Evolutionary conservation across 1,140 invertebrate genomes (phyloP), one percentile per base, ranked within the genome.

Genomic region (Sinonovacula constricta): DNA sequence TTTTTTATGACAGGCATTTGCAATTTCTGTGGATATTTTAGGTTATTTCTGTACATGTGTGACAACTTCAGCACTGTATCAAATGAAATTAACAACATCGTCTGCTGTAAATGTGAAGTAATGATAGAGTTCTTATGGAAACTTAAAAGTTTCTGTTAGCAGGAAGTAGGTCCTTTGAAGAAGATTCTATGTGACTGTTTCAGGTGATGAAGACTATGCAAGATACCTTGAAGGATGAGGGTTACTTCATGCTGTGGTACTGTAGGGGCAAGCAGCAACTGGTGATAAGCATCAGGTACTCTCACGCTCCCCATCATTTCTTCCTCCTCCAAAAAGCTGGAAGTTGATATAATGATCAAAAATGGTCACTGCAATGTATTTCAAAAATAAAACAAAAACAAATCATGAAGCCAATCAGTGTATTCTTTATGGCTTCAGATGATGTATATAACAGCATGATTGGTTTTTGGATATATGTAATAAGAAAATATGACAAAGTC

Each of bases 241-340:
- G 72, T 22, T 76, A 76, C 31, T 76, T 30, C 34, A 66, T 76
- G 3, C 4, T 76, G 10, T 76, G 72, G 72, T 76, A 76, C 53
- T 57, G 45, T 3, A 28, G 72, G 1, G 28, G 51, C 10, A 65
- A 59, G 26, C 66, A 67, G 54, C 54, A 34, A 12, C 72, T 76
- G 33, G 36, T 76, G 3, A 1, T 76, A 10, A 76, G 62, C 39
- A 60, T 76, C 15, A 76, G 51, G 72, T 76, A n/a, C n/a, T n/a
- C n/a, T n/a, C n/a, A n/a, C n/a, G n/a, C n/a, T n/a, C n/a, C n/a
- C n/a, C n/a, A n/a, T n/a, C n/a, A n/a, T n/a, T n/a, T n/a, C n/a
- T n/a, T n/a, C n/a, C n/a, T n/a, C n/a, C n/a, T n/a, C n/a, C n/a
- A n/a, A n/a, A n/a, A n/a, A n/a, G n/a, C n/a, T n/a, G n/a, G n/a